A percentile compares a stretch with the other conserved stretches of the same genome.
phyloP scores from a whole-genome alignment of 2,797 vertebrate genomes.

The Notoglanidium macrostoma region DNA sequence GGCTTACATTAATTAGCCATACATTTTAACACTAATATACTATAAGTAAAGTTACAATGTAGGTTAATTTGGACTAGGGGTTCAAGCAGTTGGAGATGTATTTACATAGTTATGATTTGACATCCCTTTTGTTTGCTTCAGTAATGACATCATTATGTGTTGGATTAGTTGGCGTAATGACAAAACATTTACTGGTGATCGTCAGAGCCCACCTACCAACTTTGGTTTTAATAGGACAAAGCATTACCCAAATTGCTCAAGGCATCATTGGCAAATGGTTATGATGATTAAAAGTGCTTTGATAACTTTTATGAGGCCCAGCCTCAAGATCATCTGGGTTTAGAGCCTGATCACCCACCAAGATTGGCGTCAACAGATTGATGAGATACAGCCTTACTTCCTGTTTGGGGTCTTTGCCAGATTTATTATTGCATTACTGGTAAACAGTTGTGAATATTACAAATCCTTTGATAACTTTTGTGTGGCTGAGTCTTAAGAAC shows the following conservation, averaged over 20 bases:
- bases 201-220: not conserved
- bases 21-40: not conserved
- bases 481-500: too few species aligned
- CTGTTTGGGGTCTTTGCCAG: not conserved
- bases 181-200: not conserved
- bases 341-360: not conserved
- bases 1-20: not conserved
- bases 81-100: not conserved
- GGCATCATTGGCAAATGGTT: not conserved
- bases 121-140: not conserved
- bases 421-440: not conserved
- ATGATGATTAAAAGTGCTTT: not conserved
- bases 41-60: not conserved
- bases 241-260: not conserved
- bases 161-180: not conserved
- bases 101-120: not conserved
- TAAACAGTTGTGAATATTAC: not conserved
- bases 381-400: not conserved
- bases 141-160: not conserved
- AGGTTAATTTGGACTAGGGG: not conserved
- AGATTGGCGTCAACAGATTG: not conserved
- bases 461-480: not conserved
- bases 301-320: not conserved
- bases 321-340: not conserved
- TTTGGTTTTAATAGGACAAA: not conserved